phyloP scores from a whole-genome alignment of 2,113 vertebrate genomes.

The Nicator chloris region DNA sequence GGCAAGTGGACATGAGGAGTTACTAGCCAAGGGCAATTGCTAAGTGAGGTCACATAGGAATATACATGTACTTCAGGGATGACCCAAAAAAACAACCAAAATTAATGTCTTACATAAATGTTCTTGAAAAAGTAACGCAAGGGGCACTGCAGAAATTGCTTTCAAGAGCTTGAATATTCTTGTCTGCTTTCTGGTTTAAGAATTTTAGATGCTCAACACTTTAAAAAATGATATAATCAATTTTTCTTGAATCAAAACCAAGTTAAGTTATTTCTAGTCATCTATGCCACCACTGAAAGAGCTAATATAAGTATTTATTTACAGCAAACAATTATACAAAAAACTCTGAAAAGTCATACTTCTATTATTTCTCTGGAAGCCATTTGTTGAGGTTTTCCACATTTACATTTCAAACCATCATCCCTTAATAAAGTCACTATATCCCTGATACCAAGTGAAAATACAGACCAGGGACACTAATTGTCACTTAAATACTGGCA shows the following conservation, averaged over 20 bases:
- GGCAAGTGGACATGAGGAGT: neutral
- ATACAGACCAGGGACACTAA: neutral
- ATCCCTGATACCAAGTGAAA: neutral
- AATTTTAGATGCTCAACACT: neutral
- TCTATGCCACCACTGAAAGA: neutral
- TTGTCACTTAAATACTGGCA: neutral
- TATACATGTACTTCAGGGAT: neutral
- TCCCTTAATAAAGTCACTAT: neutral
- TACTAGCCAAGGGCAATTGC: neutral
- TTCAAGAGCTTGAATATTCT: neutral
- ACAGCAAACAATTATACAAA: neutral
- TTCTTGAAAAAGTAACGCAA: neutral
- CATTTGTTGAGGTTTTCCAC: neutral
- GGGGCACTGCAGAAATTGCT: neutral
- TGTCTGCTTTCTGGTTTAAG: neutral
- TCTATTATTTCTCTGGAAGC: neutral
- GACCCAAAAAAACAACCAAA: neutral
- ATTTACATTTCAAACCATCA: neutral
- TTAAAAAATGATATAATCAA: neutral
- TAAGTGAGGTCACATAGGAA: neutral
- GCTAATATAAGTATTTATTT: neutral
- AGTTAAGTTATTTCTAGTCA: neutral
- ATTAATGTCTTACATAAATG: neutral
- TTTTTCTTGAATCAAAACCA: neutral
- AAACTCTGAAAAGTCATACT: neutral